phyloP scores from a whole-genome alignment of 2,113 vertebrate species.

The Hippocampus zosterae region DNA sequence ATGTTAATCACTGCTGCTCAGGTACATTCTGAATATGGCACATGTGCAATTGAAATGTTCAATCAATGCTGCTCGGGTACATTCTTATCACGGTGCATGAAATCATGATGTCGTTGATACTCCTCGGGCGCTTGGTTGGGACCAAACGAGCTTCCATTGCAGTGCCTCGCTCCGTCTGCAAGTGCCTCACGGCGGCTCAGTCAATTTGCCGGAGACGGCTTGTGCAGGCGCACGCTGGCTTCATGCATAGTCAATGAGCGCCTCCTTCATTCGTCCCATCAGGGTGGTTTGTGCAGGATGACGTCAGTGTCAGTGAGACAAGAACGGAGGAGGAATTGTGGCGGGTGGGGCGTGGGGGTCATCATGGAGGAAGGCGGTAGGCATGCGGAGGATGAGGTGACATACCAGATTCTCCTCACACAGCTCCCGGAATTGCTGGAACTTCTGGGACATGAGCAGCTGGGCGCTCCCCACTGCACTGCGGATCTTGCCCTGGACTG shows the following conservation, averaged over 20 bases:
- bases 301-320: conserved; percentile 51
- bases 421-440: conserved; percentile 95
- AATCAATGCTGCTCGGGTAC: not conserved
- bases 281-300: conserved; percentile 70
- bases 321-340: too few species aligned
- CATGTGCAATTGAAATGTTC: too few species aligned
- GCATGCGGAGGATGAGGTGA: conserved; percentile 63
- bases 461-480: conserved; percentile 94
- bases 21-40: too few species aligned
- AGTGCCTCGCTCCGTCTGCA: not conserved
- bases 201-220: conserved; percentile 21
- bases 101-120: too few species aligned
- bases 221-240: conserved; percentile 35
- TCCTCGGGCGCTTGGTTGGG: not conserved
- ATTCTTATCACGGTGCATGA: not conserved
- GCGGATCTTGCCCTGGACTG: conserved; percentile 97
- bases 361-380: conserved; percentile 1
- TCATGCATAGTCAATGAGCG: conserved; percentile 58
- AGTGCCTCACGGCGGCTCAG: not conserved
- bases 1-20: too few species aligned
- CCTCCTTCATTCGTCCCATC: conserved; percentile 41
- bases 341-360: not conserved
- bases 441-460: conserved; percentile 96
- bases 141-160: not conserved
- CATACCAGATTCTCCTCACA: conserved; percentile 98